Evolutionary conservation across 2,888 invertebrate species (phyloP).

Genomic region (Eupithecia abbreviata): DNA sequence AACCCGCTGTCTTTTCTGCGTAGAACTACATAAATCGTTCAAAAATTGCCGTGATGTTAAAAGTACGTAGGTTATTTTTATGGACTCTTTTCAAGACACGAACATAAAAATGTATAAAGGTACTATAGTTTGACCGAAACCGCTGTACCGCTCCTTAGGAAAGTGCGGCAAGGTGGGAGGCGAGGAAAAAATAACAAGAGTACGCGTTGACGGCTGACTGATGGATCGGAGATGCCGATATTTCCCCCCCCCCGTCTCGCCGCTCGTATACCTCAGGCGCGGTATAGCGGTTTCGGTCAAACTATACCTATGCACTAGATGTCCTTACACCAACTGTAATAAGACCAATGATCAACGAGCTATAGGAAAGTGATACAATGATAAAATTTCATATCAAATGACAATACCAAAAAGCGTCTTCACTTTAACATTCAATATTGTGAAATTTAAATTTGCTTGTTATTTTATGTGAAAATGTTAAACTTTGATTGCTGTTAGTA

Average conservation of each 20-base stretch:
- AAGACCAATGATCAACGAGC: not conserved
- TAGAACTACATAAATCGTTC: not conserved
- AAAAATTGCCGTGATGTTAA: not conserved
- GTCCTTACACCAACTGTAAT: not conserved
- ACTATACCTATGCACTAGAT: not conserved
- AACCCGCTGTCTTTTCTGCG: not conserved
- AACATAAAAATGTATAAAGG: too few relatives aligned
- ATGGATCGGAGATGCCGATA: too few relatives aligned
- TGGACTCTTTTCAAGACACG: not conserved
- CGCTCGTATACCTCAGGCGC: too few relatives aligned
- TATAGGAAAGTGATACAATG: not conserved
- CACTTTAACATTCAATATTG: not conserved
- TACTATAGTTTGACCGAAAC: too few relatives aligned
- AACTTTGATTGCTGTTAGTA: slow-evolving; percentile 5
- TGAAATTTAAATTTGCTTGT: slow-evolving; percentile 8
- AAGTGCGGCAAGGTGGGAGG: too few relatives aligned
- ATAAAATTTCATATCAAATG: slow-evolving; percentile 52
- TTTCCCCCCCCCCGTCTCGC: too few relatives aligned
- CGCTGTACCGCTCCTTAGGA: too few relatives aligned
- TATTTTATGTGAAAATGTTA: slow-evolving; percentile 7
- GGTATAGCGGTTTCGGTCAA: too few relatives aligned
- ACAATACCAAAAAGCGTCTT: slow-evolving; percentile 48
- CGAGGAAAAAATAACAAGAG: too few relatives aligned
- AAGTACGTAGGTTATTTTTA: not conserved
- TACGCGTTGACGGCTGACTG: too few relatives aligned